Evolutionary conservation across 2,888 invertebrate genomes (phyloP).

Genomic region (Acheta domesticus): DNA sequence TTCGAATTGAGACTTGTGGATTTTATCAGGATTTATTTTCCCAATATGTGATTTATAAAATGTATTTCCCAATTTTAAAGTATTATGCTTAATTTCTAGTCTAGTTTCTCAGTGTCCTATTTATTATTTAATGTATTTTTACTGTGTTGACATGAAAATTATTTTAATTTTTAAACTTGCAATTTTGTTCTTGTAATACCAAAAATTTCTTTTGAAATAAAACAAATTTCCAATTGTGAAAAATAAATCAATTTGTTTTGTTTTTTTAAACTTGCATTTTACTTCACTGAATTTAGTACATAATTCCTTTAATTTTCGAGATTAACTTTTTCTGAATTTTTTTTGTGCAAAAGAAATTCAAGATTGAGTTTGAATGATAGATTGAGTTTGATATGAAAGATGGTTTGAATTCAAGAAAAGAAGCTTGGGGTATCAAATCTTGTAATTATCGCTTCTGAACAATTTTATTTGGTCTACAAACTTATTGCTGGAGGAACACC

Average conservation of each 20-base stretch:
- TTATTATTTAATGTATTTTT: not conserved
- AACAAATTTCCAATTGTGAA: not conserved
- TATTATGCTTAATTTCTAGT: not conserved
- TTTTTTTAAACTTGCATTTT: not conserved
- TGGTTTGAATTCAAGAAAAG: too few species aligned
- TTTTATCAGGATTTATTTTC: not conserved
- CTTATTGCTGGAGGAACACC: too few species aligned
- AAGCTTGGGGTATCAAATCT: too few species aligned
- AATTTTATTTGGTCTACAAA: too few species aligned
- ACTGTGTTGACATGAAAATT: not conserved
- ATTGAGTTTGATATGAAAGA: too few species aligned
- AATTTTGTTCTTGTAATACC: not conserved
- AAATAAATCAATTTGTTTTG: not conserved
- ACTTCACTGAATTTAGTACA: not conserved
- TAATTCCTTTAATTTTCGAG: too few species aligned
- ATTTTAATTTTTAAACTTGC: not conserved
- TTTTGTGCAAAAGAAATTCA: too few species aligned
- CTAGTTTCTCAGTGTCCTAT: not conserved
- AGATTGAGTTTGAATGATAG: too few species aligned
- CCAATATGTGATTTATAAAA: not conserved
- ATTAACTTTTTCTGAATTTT: too few species aligned
- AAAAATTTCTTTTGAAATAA: slow-evolving; percentile 4
- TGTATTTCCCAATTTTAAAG: not conserved
- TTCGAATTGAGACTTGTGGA: too few species aligned
- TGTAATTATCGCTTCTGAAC: too few species aligned